Base-by-base conservation (phyloP, 1,140 invertebrate species). In the Helicorthomorpha holstii region DNA sequence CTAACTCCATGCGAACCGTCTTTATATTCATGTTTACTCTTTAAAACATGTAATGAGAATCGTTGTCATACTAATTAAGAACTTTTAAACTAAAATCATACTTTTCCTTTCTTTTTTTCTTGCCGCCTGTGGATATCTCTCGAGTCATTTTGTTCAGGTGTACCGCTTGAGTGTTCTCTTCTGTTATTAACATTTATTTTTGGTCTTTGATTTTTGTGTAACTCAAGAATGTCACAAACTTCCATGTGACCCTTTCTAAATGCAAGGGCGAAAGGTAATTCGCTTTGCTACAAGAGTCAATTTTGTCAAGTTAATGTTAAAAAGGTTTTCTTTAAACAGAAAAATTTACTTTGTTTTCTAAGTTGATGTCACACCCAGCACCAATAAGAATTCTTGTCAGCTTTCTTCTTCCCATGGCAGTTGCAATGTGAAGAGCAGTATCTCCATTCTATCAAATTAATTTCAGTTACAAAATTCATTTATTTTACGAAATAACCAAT, bases 391-490 rank as follows among this genome's bases (percentile, higher is more conserved):
- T 89, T 61, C 85, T 77, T 1, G 90, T 92, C 47, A 96, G 71
- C 69, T 96, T 96, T 34, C 89, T 73, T 41, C 90, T 72, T 19
- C 87, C 87, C 83, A 95, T 90, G 1, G 91, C 91, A 4, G 88
- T 82, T 3, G 89, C 80, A 57, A 96, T 94, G 64, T 96, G 92
- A 21, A 96, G 66, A 0, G 87, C 81, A 0, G 89, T 93, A 64
- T 97, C 92, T 1, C 89, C 90, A 71, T 97, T 96, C 80, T 83
- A 61, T 48, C 64, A 53, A 60, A 50, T 61, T 55, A 55, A 59
- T 56, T 57, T 52, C 29, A 34, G 29, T 7, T 7, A 16, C 29
- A 34, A 16, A 7, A 34, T 7, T 34, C 7, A 7, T n/a, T n/a
- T n/a, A n/a, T n/a, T n/a, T n/a, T n/a, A n/a, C n/a, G n/a, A n/a